Evolutionary conservation across 2,113 vertebrate species (phyloP).

Genomic region (Triplophysa rosa): DNA sequence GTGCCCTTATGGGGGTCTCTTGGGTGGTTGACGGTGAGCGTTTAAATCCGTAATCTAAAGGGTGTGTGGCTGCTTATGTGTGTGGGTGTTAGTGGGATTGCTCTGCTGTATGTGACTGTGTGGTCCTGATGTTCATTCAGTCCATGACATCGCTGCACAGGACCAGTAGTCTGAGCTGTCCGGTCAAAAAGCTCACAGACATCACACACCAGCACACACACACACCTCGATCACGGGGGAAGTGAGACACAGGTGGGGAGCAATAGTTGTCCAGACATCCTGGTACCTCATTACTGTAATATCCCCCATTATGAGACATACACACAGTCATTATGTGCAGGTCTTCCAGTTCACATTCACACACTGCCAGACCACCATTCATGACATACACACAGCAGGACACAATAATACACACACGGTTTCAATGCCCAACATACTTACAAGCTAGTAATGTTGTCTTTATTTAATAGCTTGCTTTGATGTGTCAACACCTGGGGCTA

Average conservation of each 20-base stretch:
- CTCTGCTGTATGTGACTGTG: conserved; percentile 64
- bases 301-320: conserved; percentile 56
- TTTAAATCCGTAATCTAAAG: conserved; percentile 53
- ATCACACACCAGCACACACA: conserved; percentile 57
- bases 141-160: conserved; percentile 74
- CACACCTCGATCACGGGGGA: conserved; percentile 45
- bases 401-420: conserved; percentile 37
- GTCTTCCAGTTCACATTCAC: conserved; percentile 43
- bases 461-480: conserved; percentile 56
- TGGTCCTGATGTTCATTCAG: conserved; percentile 74
- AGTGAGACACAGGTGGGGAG: conserved; percentile 56
- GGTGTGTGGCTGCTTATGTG: conserved; percentile 65
- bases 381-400: conserved; percentile 34
- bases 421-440: conserved; percentile 13
- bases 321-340: conserved; percentile 49
- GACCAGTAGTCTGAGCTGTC: conserved; percentile 69
- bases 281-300: conserved; percentile 57
- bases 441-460: conserved; percentile 30
- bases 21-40: conserved; percentile 69
- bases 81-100: conserved; percentile 58
- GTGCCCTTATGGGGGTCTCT: conserved; percentile 76
- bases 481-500: conserved; percentile 40
- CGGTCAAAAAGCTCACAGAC: conserved; percentile 71
- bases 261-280: conserved; percentile 58
- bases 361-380: conserved; percentile 44